Conservation (phyloP, 1,140 invertebrate genomes). For the Eurosta solidaginis region DNA sequence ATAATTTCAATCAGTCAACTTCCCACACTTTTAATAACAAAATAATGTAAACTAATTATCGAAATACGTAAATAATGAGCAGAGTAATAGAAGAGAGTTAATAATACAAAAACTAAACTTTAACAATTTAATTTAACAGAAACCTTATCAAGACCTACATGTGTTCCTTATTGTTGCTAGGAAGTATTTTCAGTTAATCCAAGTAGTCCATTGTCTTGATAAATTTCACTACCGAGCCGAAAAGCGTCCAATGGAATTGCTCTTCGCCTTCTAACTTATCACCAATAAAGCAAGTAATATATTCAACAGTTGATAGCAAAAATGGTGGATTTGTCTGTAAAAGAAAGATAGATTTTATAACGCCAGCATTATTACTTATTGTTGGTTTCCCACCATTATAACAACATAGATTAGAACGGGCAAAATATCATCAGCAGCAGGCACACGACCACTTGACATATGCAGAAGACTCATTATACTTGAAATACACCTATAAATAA, state of each 20-base stretch:
- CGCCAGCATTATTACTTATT: background rate
- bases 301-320: conserved; percentile 95
- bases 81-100: background rate
- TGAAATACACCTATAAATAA: conserved; percentile 75
- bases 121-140: conserved; percentile 8
- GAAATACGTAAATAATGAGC: too few species aligned
- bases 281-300: conserved; percentile 91
- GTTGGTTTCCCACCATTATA: conserved; percentile 74
- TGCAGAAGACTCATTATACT: conserved; percentile 93
- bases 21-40: background rate
- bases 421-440: conserved; percentile 95
- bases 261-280: conserved; percentile 86
- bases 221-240: conserved; percentile 94
- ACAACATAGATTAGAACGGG: conserved; percentile 96
- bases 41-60: background rate
- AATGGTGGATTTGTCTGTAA: conserved; percentile 89
- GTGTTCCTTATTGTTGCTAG: background rate
- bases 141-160: conserved; percentile 1
- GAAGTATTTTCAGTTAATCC: conserved; percentile 38
- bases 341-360: background rate
- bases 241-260: conserved; percentile 98
- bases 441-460: conserved; percentile 78
- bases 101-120: background rate
- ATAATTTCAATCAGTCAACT: background rate
- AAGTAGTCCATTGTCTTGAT: conserved; percentile 88